Percentiles rank a stretch among this genome's conserved stretches.
phyloP scores from a whole-genome alignment of 2,888 invertebrate genomes.

The Deroplatys truncata region DNA sequence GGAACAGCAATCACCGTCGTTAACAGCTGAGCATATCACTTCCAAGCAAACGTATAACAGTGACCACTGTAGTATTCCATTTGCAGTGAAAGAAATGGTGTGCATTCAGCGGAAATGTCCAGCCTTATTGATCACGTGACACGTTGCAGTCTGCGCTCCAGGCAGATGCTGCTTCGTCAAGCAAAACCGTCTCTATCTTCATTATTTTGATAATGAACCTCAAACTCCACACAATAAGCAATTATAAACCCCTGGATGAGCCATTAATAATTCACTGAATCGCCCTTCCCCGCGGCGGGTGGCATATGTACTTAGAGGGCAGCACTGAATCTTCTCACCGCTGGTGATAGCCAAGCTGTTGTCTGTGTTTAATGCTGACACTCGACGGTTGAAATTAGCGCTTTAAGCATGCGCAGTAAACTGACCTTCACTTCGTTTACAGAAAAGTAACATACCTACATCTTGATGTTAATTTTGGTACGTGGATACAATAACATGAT shows the following conservation, averaged over 20 bases:
- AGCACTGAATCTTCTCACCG: not conserved
- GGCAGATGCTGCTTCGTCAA: not conserved
- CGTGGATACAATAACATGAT: too few relatives aligned
- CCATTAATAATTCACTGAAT: not conserved
- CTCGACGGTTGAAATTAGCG: not conserved
- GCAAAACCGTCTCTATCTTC: not conserved
- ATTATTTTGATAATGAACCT: not conserved
- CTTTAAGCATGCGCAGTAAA: not conserved
- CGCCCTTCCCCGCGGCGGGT: too few relatives aligned
- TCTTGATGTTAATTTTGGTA: too few relatives aligned
- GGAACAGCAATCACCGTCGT: too few relatives aligned
- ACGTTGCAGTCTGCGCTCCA: too few relatives aligned
- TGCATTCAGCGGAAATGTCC: too few relatives aligned
- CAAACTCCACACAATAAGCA: not conserved
- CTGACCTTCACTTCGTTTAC: too few relatives aligned
- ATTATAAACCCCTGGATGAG: not conserved
- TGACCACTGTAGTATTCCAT: too few relatives aligned
- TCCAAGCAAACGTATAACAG: too few relatives aligned
- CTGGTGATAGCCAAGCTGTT: not conserved
- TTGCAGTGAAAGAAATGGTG: too few relatives aligned
- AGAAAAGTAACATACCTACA: too few relatives aligned
- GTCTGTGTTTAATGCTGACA: not conserved
- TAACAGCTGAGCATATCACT: too few relatives aligned
- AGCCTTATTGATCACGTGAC: not conserved
- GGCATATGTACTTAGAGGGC: not conserved